Evolutionary conservation across 2,888 invertebrate species (phyloP), one percentile per base, ranked within the genome.

Genomic region (Celastrina argiolus): DNA sequence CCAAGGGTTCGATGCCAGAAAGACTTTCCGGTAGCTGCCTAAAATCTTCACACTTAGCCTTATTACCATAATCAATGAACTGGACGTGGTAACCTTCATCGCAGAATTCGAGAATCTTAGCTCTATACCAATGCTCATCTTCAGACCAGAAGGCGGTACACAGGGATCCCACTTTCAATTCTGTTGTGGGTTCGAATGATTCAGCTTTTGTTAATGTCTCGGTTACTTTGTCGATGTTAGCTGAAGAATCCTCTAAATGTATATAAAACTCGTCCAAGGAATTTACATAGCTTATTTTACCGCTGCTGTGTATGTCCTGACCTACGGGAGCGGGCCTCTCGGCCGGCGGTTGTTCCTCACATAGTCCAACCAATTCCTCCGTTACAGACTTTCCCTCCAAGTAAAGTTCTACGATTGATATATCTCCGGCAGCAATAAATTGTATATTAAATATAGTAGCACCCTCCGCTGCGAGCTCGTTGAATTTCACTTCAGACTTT

Each of bases 221-320:
- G 0, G 92, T 92, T n/a, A 95, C 91, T 75, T 92, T 92, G 75
- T 94, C 94, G 7, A 95, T 80, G 69, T 92, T 92, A 1, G 89
- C 78, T 0, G 91, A 83, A 14, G 91, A 87, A 65, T 92, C 92
- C 63, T 93, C 93, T 56, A 94, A 82, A 72, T 95, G 96, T 7
- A 96, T 89, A 85, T 95, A 96, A 79, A 96, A 96, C 71, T 96
- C 95, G 28, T 93, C 92, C 0, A 94, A 92, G 0, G 94, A 93
- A 75, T 94, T 94, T 1, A 94, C 88, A 74, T 94, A 94, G 75
- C 94, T 94, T 1, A 96, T 90, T 76, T 93, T 94, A 12, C 94
- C 95, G 10, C 92, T 93, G 71, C 86, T 83, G 28, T 81, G 78
- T 59, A 84, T 76, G 68, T 90, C 92, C 73, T 85, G 85, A 0